Evolutionary conservation across 2,797 vertebrate genomes (phyloP), one percentile per base, ranked within the genome.

Genomic region (Argentina silus): DNA sequence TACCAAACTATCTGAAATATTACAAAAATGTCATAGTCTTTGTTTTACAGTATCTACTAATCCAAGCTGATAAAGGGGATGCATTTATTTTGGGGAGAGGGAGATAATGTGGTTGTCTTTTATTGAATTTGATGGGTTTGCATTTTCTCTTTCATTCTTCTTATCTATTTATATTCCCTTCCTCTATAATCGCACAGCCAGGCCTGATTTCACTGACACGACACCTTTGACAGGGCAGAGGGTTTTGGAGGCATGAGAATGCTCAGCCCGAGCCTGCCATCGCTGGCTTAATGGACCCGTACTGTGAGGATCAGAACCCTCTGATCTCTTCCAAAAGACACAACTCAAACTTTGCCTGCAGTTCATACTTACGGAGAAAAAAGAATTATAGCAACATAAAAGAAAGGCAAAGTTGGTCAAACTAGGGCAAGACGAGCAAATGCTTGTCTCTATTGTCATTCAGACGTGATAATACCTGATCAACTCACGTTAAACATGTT

Each of bases 111-210:
- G 56, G 10, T 23, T 60, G 57, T 57, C 6, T 57, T 57, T 57
- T 53, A n/a, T 15, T 53, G 51, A 53, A n/a, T 17, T 12, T 21
- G 15, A 21, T 11, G 21, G 23, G 7, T 23, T 59, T 27, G 21
- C 50, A 53, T 53, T 53, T 53, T 53, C 50, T 53, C 50, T 53
- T 53, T 27, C 21, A 60, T 27, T 59, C 27, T 14, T 23, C 21
- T 36, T 21, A 27, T 60, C 23, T 60, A 60, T 60, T 60, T 60
- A 60, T 60, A 36, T 59, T 59, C 21, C 57, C 21, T 27, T 23
- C 57, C 12, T 60, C 57, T 60, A 19, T 60, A 60, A 60, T 60
- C 57, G 12, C 57, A 21, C 21, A 60, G 57, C 10, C 57, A 60
- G 57, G 21, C 21, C 57, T 14, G 21, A 60, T 60, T 36, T 60